phyloP scores from a whole-genome alignment of 2,888 invertebrate species.

The Orthosia cruda region DNA sequence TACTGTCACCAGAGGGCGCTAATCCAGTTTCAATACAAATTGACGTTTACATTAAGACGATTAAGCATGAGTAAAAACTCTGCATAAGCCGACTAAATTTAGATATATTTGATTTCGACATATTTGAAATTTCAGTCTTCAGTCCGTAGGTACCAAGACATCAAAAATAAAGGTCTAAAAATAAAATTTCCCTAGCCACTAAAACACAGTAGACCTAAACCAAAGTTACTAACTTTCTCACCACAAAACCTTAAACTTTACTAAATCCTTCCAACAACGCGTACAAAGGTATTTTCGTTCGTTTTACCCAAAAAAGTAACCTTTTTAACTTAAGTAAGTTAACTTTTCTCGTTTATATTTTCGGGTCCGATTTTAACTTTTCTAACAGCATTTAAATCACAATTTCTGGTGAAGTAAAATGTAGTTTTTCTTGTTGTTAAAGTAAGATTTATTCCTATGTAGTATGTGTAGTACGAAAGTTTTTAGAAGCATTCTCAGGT shows the following conservation, averaged over 20 bases:
- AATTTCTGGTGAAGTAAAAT: conserved; percentile 16
- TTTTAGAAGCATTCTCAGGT: conserved; percentile 21
- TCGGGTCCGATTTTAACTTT: conserved; percentile 41
- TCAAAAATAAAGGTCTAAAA: neutral
- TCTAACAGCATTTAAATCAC: conserved; percentile 19
- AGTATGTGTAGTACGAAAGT: neutral
- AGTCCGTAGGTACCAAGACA: too few relatives aligned
- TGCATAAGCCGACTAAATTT: too few relatives aligned
- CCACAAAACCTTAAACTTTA: conserved; percentile 18
- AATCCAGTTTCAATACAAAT: too few relatives aligned
- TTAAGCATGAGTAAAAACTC: too few relatives aligned
- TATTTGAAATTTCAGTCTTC: too few relatives aligned
- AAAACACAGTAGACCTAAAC: neutral
- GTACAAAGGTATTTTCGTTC: conserved; percentile 22
- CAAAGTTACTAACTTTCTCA: conserved; percentile 11
- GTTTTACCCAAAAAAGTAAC: conserved; percentile 30
- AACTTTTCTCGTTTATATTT: conserved; percentile 54
- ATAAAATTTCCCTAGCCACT: conserved; percentile 17
- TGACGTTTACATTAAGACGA: too few relatives aligned
- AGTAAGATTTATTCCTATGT: conserved; percentile 19
- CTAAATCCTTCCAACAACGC: conserved; percentile 24
- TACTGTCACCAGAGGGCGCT: too few relatives aligned
- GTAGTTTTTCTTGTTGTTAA: conserved; percentile 23
- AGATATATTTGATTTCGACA: too few relatives aligned
- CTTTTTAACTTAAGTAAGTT: conserved; percentile 9